Percentiles rank a stretch among this genome's conserved stretches.
Evolutionary conservation across 2,113 vertebrate genomes (phyloP).

Genomic region (Actinemys pallida): DNA sequence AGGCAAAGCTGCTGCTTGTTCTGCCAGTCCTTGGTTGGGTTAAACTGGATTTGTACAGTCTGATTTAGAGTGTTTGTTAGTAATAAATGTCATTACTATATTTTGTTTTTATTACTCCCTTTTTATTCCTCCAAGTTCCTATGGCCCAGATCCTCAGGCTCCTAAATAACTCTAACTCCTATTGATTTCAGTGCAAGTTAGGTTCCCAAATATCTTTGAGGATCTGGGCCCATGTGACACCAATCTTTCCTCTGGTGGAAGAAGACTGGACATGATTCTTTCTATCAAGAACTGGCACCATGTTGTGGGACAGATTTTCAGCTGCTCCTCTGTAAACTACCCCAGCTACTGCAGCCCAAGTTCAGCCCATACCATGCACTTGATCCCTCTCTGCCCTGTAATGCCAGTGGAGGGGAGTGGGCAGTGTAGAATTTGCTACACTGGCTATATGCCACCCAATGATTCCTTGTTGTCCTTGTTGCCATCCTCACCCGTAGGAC

Average conservation of each 20-base stretch:
- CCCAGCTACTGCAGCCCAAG: rapidly evolving
- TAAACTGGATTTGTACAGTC: not conserved
- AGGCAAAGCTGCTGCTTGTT: not conserved
- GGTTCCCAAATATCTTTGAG: not conserved
- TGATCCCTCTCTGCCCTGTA: rapidly evolving
- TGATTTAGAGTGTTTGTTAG: not conserved
- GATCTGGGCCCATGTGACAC: not conserved
- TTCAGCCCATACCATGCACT: rapidly evolving
- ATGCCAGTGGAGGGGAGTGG: not conserved
- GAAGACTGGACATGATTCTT: not conserved
- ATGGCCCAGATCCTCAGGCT: not conserved
- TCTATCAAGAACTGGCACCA: not conserved
- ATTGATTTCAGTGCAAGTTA: not conserved
- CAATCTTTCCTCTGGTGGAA: not conserved
- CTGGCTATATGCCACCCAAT: not conserved
- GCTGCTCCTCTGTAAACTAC: not conserved
- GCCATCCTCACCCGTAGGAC: not conserved
- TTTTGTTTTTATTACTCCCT: constrained; percentile 8
- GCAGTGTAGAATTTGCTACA: not conserved
- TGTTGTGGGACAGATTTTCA: not conserved
- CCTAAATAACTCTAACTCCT: too few relatives aligned
- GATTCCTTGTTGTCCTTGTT: not conserved
- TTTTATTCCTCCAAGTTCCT: not conserved
- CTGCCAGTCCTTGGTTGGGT: not conserved
- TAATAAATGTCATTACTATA: constrained; percentile 1